Base-by-base conservation (phyloP, 1,140 invertebrate genomes). In the Cyphomyrmex costatus region DNA sequence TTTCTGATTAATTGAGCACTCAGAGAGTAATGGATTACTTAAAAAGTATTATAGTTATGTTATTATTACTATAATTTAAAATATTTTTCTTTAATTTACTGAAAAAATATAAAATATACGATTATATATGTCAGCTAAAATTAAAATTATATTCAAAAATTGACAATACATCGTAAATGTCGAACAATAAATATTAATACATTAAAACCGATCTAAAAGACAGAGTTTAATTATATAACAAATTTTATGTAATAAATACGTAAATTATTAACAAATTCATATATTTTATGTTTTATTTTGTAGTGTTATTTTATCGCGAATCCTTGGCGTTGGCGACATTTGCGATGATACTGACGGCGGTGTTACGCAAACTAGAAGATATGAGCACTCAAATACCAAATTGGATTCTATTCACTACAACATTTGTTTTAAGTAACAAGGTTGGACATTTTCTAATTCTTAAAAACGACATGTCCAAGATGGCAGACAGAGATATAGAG, bases 251-350 rank as follows among this genome's bases (percentile, higher is more conserved):
- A 12, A 42, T 8, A 42, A 42, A 42, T 42, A 8, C 8, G 36
- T 12, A 42, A 42, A 42, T 42, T 42, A 42, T 42, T 49, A 49
- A 49, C 4, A 49, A 49, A 49, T 16, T 68, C 24, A 42, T 30
- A 0, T 10, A 53, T 27, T n/a, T 63, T 14, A 53, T 33, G 3
- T 49, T 42, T 27, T 33, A 27, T 70, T 1, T 93, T 88, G 19
- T 68, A 88, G 96, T 96, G 14, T 66, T 95, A 7, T 95, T 95
- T 53, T 96, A 95, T 78, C 91, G 94, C 24, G 93, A 94, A 77
- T 96, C 95, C 0, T 79, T 96, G 65, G 83, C 92, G 1, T 63
- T 96, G 66, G 93, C 96, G n/a, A 90, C 91, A 2, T 89, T 95
- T 14, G 95, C 94, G 0, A 88, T 96, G 77, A 85, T 96, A 1